Conservation (phyloP, 2,113 vertebrate species). For the Tylochromis polylepis region DNA sequence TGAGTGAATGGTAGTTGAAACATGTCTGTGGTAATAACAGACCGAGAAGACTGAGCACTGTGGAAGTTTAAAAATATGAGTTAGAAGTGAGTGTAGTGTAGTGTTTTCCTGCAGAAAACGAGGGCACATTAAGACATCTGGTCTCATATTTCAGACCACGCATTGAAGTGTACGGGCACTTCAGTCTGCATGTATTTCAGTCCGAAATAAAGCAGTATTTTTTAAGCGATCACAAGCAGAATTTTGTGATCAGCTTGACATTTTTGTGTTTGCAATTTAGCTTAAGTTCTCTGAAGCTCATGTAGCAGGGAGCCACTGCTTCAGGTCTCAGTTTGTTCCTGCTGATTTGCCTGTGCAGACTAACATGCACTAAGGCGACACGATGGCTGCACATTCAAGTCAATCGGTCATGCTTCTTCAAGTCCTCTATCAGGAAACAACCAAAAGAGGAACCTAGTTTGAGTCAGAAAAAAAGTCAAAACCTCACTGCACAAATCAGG, state of each 20-base stretch:
- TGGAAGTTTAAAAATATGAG: background rate
- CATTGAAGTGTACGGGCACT: background rate
- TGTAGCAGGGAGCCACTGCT: background rate
- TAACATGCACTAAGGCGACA: slow-evolving; percentile 9
- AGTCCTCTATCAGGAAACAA: background rate
- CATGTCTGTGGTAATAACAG: background rate
- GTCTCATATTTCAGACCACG: background rate
- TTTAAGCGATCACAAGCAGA: background rate
- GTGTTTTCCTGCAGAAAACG: background rate
- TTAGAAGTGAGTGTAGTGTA: background rate
- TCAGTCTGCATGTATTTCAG: background rate
- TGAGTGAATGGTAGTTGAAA: background rate
- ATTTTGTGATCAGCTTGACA: background rate
- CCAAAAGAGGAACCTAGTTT: background rate
- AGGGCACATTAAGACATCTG: background rate
- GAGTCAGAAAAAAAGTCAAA: background rate
- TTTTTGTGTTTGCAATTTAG: background rate
- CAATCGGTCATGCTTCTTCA: slow-evolving; percentile 30
- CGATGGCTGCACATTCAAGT: slow-evolving; percentile 42
- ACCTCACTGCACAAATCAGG: background rate
- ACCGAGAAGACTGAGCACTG: background rate
- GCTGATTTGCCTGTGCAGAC: background rate
- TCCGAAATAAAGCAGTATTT: background rate
- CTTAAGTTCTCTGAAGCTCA: background rate
- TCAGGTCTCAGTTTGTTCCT: background rate